These are phyloP conservation scores for Gambusia holbrooki DNA, from an alignment of 2,113 vertebrate species.

Conservation along the genomic window DNA sequence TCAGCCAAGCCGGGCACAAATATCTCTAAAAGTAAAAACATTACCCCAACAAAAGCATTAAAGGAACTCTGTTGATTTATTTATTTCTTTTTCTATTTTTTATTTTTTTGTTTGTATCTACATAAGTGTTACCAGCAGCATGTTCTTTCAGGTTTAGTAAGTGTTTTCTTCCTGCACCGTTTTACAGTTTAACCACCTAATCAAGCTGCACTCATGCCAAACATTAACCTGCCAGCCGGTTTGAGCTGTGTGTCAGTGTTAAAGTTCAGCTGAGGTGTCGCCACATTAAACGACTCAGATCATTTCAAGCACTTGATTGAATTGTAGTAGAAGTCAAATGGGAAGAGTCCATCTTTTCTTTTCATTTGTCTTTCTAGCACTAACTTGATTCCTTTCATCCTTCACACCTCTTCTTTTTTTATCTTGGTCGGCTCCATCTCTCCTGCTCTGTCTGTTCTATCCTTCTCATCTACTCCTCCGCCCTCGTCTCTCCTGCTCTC, in stretches of 20 bases:
- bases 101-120: neutral
- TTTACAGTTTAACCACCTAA: conserved; percentile 3
- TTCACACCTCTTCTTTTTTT: conserved; percentile 74
- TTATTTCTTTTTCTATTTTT: neutral
- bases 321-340: conserved; percentile 59
- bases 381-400: conserved; percentile 81
- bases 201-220: conserved; percentile 1
- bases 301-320: conserved; percentile 36
- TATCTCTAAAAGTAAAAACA: neutral
- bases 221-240: neutral
- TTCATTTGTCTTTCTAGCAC: conserved; percentile 84
- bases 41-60: neutral
- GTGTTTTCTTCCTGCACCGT: conserved; percentile 1
- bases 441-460: conserved; percentile 74
- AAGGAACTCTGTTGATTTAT: neutral
- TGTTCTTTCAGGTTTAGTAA: conserved; percentile 19
- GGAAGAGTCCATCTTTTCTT: conserved; percentile 71
- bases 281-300: conserved; percentile 17
- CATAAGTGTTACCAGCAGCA: conserved; percentile 3
- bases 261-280: conserved; percentile 18
- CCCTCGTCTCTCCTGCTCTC: conserved; percentile 59
- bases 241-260: conserved; percentile 11
- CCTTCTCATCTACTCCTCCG: conserved; percentile 64
- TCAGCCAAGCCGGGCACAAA: conserved; percentile 11
- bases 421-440: conserved; percentile 79